Evolutionary conservation across 2,888 invertebrate genomes (phyloP).

Genomic region (Peribatodes rhomboidaria): DNA sequence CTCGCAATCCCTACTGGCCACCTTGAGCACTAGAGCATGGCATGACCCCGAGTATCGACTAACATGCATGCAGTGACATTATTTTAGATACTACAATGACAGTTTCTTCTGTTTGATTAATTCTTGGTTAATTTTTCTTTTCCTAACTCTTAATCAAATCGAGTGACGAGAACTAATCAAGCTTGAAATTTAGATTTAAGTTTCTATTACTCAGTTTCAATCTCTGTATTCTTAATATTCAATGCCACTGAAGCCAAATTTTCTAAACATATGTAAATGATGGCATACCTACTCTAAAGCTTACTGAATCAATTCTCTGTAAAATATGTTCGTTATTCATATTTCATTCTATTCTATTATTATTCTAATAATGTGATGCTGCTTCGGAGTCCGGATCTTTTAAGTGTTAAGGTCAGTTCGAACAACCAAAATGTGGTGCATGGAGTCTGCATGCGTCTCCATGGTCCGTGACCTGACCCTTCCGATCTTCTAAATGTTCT

Average conservation of each 20-base stretch:
- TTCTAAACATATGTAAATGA: slow-evolving; percentile 18
- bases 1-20: slow-evolving; percentile 77
- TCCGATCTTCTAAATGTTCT: slow-evolving; percentile 51
- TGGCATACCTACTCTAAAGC: slow-evolving; percentile 31
- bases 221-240: slow-evolving; percentile 39
- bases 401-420: slow-evolving; percentile 83
- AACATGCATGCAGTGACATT: slow-evolving; percentile 74
- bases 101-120: slow-evolving; percentile 62
- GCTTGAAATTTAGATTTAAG: slow-evolving; percentile 57
- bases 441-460: slow-evolving; percentile 79
- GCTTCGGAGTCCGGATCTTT: slow-evolving; percentile 84
- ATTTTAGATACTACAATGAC: slow-evolving; percentile 45
- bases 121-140: slow-evolving; percentile 44
- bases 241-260: slow-evolving; percentile 31
- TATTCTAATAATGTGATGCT: slow-evolving; percentile 83
- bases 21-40: slow-evolving; percentile 81
- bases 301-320: slow-evolving; percentile 30
- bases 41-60: slow-evolving; percentile 71
- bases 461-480: slow-evolving; percentile 60
- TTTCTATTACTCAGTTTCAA: slow-evolving; percentile 40
- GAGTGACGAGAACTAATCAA: slow-evolving; percentile 59
- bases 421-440: slow-evolving; percentile 69
- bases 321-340: slow-evolving; percentile 55
- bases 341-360: slow-evolving; percentile 69
- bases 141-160: slow-evolving; percentile 7